A percentile compares a stretch with the other conserved stretches of the same genome.
phyloP scores from a whole-genome alignment of 2,888 invertebrate genomes.

The Neoitamus cyanurus region DNA sequence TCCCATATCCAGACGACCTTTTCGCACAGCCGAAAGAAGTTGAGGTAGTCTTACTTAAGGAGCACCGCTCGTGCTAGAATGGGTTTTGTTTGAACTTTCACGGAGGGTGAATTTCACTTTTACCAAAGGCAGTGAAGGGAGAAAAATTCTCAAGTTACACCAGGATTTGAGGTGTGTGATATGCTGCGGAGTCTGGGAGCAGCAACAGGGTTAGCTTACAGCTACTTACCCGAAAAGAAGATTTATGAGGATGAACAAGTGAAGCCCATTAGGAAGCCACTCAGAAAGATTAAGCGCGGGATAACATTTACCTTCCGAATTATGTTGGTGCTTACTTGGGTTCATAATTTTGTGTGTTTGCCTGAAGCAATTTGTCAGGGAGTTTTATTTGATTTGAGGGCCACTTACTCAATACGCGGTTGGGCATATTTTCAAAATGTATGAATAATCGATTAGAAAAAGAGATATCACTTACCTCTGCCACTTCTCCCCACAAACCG shows the following conservation, averaged over 20 bases:
- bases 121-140: slow-evolving; percentile 9
- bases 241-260: slow-evolving; percentile 46
- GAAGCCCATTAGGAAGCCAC: slow-evolving; percentile 45
- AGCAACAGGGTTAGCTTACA: slow-evolving; percentile 43
- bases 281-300: slow-evolving; percentile 30
- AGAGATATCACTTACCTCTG: slow-evolving; percentile 80
- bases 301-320: slow-evolving; percentile 30
- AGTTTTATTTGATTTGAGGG: background rate
- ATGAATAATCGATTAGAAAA: background rate
- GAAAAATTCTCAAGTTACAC: slow-evolving; percentile 17
- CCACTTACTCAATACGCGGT: background rate
- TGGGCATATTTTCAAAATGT: background rate
- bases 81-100: slow-evolving; percentile 36
- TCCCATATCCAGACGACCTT: slow-evolving; percentile 25
- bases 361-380: slow-evolving; percentile 13
- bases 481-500: slow-evolving; percentile 98
- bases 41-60: slow-evolving; percentile 44
- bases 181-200: background rate
- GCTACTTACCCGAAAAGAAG: slow-evolving; percentile 43
- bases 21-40: slow-evolving; percentile 23
- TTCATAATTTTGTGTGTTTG: slow-evolving; percentile 37
- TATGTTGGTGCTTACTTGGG: slow-evolving; percentile 28
- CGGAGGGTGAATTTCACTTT: slow-evolving; percentile 40
- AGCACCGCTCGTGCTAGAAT: background rate
- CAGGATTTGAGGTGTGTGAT: background rate